Conservation (phyloP, 35 echinoderm and acorn worm genomes). For the Ophioderma brevispina region DNA sequence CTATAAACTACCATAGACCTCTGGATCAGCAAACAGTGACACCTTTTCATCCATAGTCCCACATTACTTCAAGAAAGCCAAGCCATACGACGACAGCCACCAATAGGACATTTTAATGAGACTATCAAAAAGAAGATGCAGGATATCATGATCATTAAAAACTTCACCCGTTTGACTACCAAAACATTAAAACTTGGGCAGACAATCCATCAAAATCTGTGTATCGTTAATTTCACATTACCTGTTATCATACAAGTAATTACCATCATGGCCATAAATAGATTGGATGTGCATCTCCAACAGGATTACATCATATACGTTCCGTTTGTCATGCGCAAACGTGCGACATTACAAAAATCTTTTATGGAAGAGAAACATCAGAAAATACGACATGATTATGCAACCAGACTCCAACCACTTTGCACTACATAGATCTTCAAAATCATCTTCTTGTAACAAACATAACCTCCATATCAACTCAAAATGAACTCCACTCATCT, state of each 20-base stretch:
- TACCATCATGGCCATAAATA: not conserved
- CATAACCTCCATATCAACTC: too few relatives aligned
- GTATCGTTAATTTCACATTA: not conserved
- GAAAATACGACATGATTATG: not conserved
- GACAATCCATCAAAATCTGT: not conserved
- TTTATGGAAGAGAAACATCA: not conserved
- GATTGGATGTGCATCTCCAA: not conserved
- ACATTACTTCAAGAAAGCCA: not conserved
- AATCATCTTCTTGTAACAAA: too few relatives aligned
- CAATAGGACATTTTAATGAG: not conserved
- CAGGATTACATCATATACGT: not conserved
- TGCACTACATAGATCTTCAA: not conserved
- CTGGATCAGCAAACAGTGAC: too few relatives aligned
- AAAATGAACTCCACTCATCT: too few relatives aligned
- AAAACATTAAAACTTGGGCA: not conserved
- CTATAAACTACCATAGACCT: too few relatives aligned
- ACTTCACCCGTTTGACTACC: not conserved
- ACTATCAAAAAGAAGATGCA: not conserved
- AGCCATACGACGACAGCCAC: not conserved
- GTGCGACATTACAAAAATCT: not conserved
- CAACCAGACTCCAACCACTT: not conserved
- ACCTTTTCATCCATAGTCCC: not conserved
- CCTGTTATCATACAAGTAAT: not conserved
- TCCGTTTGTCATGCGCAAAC: not conserved
- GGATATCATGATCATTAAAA: not conserved